Base-by-base conservation (phyloP, 2,113 vertebrate genomes). In the Trogon surrucura region DNA sequence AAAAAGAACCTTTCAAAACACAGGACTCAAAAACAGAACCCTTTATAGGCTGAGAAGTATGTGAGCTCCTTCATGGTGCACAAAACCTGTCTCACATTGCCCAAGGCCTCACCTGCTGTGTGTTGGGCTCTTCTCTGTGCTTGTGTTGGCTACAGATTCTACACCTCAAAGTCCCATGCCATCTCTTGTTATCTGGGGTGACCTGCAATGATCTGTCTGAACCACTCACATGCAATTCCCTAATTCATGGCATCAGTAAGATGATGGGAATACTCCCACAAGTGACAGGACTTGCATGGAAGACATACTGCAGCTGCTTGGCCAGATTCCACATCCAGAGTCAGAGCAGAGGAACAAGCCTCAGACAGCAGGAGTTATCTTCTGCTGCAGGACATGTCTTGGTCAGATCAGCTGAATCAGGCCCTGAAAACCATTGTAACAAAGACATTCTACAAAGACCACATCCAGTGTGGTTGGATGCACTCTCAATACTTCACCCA, bases 201-300 rank as follows among this genome's bases (percentile, higher is more conserved):
- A 54, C 53, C 26, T 72, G 6, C n/a, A 72, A 44, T 16, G 13
- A n/a, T 20, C 19, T 64, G 21, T 47, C 44, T 72, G 61, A 83
- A 58, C 9, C 6, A 36, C 8, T 47, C 29, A n/a, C 0, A 0
- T 21, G 19, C 22, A 72, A 8, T 5, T 47, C 38, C 27, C 62
- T 27, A n/a, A 54, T 36, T 64, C 32, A 34, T 0, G 0, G 18
- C 34, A 27, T 58, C 23, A n/a, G 2, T 30, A 54, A 5, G 5
- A 47, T 18, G 30, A 48, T 20, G 16, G 22, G 11, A 79, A 66
- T 81, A 30, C n/a, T 66, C 47, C 48, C 20, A 79, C 2, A 16
- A 75, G n/a, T 38, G 67, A 44, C 53, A 60, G 62, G 29, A 73
- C 26, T 36, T 45, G 20, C 56, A 21, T 41, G 38, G 41, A 77